Evolutionary conservation across 2,113 vertebrate species (phyloP), one percentile per base, ranked within the genome.

Genomic region (Trinectes maculatus): DNA sequence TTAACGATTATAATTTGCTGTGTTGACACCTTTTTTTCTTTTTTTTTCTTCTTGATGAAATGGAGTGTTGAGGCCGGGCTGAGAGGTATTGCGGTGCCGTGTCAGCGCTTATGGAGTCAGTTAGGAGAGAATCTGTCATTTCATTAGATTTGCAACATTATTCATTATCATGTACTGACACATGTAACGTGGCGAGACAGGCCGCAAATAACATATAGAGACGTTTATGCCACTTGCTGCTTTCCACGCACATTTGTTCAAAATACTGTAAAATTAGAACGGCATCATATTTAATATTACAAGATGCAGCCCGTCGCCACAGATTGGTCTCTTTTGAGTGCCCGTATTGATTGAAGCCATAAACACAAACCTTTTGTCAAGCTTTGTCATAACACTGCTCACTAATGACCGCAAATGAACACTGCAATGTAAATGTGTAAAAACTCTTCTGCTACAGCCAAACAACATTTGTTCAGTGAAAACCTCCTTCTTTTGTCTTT

Each of bases 1-100:
- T 87, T 85, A 89, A 80, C n/a, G 62, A 77, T 86, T 82, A 46
- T 71, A 87, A 87, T 87, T 87, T 88, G 77, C 79, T 78, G 75
- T 67, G 73, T 83, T 67, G 70, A 89, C 90, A 85, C 79, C 69
- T 89, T 89, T 74, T 81, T 74, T 89, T 87, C 72, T 79, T 71
- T 68, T 89, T 89, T 74, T 81, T 74, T 89, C 87, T 74, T 79
- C 73, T 68, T 83, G 70, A 85, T 85, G 80, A 88, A 80, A 80
- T 82, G 75, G 64, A 76, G 81, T 73, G 76, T 80, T 68, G 79
- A 78, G 60, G 79, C 76, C 9, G 31, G 56, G 69, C 65, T 72
- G 49, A 53, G 65, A 67, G 81, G 65, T 61, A 62, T 72, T 59
- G 36, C 80, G 64, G 52, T 85, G 85, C 69, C 1, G 53, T 77